Evolutionary conservation across 2,888 invertebrate genomes (phyloP).

Genomic region (Drosophila longiperda): DNA sequence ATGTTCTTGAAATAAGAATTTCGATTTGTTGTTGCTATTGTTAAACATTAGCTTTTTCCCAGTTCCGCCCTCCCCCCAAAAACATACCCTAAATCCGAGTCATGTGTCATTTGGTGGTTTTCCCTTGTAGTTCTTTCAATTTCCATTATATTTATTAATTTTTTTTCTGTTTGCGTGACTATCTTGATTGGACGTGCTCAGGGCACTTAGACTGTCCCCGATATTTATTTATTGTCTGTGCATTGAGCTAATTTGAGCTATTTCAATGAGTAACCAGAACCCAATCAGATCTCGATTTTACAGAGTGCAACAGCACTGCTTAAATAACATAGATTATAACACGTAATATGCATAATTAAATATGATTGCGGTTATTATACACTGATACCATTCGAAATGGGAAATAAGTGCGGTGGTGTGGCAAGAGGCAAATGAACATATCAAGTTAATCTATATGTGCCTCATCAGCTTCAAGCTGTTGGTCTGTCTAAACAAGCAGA

Average conservation of each 20-base stretch:
- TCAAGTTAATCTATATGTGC: too few species aligned
- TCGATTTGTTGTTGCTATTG: not conserved
- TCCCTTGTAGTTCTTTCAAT: conserved; percentile 30
- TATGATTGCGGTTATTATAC: not conserved
- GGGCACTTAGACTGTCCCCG: conserved; percentile 38
- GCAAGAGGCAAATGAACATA: too few species aligned
- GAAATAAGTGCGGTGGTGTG: not conserved
- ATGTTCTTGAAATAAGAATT: not conserved
- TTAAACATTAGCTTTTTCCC: not conserved
- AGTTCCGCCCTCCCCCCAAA: not conserved
- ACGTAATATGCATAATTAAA: not conserved
- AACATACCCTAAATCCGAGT: not conserved
- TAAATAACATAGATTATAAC: not conserved
- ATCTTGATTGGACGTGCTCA: conserved; percentile 44
- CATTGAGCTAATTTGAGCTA: conserved; percentile 1
- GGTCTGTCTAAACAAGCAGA: not conserved
- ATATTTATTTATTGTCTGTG: conserved; percentile 14
- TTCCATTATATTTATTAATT: conserved; percentile 29
- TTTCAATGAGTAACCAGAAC: conserved; percentile 1
- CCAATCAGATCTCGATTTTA: not conserved
- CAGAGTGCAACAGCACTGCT: conserved; percentile 1
- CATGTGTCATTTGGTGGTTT: not conserved
- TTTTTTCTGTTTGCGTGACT: conserved; percentile 43
- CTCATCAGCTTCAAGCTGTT: too few species aligned
- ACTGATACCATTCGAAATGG: not conserved